phyloP scores from a whole-genome alignment of 2,797 vertebrate species.

The Bradypodion ventrale region DNA sequence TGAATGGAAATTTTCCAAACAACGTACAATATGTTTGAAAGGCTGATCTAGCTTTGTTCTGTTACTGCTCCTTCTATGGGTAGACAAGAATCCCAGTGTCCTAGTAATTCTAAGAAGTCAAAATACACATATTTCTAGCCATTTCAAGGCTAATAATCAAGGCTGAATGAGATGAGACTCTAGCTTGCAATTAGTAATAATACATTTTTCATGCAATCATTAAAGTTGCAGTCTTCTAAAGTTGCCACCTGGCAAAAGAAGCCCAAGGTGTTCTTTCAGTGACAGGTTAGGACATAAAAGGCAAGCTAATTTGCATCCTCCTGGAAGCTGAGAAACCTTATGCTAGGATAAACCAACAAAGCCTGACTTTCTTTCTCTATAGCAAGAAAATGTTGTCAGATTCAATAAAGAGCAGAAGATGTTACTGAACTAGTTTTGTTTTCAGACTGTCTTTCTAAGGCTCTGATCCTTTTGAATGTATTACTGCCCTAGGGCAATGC shows the following conservation, averaged over 20 bases:
- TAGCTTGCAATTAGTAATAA: too few species aligned
- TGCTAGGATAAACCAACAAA: too few species aligned
- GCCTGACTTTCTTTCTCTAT: neutral
- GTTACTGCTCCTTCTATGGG: neutral
- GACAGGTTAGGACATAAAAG: too few species aligned
- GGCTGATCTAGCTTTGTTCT: neutral
- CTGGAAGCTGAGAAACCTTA: too few species aligned
- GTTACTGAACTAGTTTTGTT: neutral
- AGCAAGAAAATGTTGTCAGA: neutral
- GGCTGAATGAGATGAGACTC: too few species aligned
- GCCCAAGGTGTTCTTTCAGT: too few species aligned
- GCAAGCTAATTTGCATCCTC: too few species aligned
- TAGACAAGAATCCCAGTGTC: neutral
- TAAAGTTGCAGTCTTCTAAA: too few species aligned
- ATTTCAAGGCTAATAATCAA: too few species aligned
- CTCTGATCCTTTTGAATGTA: neutral
- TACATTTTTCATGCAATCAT: too few species aligned
- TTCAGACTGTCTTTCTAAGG: neutral
- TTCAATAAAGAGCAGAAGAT: neutral
- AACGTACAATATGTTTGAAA: neutral
- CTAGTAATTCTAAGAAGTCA: neutral
- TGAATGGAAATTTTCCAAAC: neutral
- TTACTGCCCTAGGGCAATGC: neutral
- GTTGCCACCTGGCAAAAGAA: too few species aligned
- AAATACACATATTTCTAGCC: too few species aligned